Base-by-base conservation (phyloP, 2,113 vertebrate genomes). In the Paratilapia polleni region DNA sequence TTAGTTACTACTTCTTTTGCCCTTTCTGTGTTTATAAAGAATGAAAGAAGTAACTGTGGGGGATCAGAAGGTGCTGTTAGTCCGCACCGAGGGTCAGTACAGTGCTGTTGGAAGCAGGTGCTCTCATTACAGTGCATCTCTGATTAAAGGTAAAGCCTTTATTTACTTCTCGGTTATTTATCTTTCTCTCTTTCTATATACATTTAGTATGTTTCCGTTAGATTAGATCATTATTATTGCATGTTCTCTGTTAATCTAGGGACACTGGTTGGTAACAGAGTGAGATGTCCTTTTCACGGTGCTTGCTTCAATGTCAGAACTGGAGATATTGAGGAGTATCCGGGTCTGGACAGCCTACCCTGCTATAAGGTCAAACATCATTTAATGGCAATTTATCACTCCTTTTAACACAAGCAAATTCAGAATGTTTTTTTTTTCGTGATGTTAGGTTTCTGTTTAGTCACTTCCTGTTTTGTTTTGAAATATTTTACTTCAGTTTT, bases 301-400 rank as follows among this genome's bases (percentile, higher is more conserved):
- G 96, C 97, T 14, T 98, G 97, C 90, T 98, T 98, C 70, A 96
- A 96, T 87, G 92, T 97, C 74, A 94, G 78, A 83, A 97, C 95
- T 0, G 97, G 97, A 13, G 97, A 98, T 81, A 97, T 98, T 1
- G 97, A 98, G 84, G 97, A 98, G 11, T 97, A 96, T 83, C 97
- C 97, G 10, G 92, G 96, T 10, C 91, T 98, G 83, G 97, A 98
- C 86, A 95, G 88, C 8, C 78, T 98, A 24, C 94, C 95, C 11
- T 79, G 84, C 75, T 94, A 95, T 28, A 96, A 95, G 94, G 96
- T 96, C 85, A 86, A 64, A 59, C 13, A 60, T 52, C 4, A 49
- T 34, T 56, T 31, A 34, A 11, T 12, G 9, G n/a, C 17, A 52
- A 6, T 49, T 14, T 49, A 11, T 56, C 20, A 22, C 20, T n/a